Percentiles rank a stretch among this genome's conserved stretches.
Evolutionary conservation across 2,113 vertebrate species (phyloP).

Genomic region (Onychorhynchus coronatus): DNA sequence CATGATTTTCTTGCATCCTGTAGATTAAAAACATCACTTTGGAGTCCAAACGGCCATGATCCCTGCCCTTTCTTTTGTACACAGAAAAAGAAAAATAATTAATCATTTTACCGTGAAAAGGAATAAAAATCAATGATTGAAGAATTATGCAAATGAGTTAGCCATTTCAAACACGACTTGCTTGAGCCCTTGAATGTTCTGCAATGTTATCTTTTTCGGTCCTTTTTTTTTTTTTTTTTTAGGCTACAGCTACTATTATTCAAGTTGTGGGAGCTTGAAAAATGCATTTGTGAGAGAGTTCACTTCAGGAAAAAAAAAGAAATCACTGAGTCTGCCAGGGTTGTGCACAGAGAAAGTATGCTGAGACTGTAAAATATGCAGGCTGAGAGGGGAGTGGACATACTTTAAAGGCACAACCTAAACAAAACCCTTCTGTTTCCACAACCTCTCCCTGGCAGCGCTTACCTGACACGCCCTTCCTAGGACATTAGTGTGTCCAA

Average conservation of each 20-base stretch:
- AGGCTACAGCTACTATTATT: too few species aligned
- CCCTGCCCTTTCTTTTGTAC: background rate
- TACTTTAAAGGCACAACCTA: constrained; percentile 14
- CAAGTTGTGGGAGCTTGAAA: background rate
- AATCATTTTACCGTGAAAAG: background rate
- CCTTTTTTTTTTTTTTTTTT: background rate
- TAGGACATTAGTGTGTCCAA: background rate
- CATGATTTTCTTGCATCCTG: background rate
- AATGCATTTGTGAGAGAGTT: constrained; percentile 7
- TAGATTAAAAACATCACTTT: background rate
- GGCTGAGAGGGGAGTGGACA: constrained; percentile 25
- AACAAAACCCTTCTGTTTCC: background rate
- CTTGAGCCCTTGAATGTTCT: background rate
- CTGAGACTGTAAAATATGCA: constrained; percentile 33
- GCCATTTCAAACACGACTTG: background rate
- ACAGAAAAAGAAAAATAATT: background rate
- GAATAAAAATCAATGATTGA: background rate
- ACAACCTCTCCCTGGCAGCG: background rate
- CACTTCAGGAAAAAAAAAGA: background rate
- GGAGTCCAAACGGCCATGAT: background rate
- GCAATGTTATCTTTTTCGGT: fast-evolving
- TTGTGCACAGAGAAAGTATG: constrained; percentile 40
- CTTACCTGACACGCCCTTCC: background rate
- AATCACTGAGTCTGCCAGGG: background rate
- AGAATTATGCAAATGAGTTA: background rate